Conservation (phyloP, 2,888 invertebrate genomes). For the Gisinianus flammeolus region DNA sequence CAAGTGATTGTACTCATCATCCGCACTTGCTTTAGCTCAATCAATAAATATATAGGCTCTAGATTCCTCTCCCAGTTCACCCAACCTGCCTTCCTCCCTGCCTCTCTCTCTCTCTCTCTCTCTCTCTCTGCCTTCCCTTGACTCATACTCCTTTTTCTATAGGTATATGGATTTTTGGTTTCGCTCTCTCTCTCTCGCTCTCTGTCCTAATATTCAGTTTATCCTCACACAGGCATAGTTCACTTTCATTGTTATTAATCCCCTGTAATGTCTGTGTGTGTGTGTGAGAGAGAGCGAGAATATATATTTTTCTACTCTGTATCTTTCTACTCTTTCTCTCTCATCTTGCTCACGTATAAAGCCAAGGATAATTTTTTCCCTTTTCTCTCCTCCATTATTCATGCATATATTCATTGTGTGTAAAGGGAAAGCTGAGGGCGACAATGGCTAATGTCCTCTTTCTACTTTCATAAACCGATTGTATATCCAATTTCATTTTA, state of each 20-base stretch:
- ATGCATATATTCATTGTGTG: background rate
- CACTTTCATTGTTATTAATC: conserved; percentile 22
- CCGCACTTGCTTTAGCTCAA: conserved; percentile 29
- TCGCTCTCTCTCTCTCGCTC: background rate
- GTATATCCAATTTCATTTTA: conserved; percentile 14
- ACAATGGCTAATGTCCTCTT: conserved; percentile 3
- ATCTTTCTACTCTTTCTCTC: background rate
- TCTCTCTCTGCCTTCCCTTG: background rate
- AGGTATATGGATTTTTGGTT: background rate
- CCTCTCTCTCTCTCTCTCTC: background rate
- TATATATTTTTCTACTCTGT: too few relatives aligned
- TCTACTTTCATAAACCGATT: background rate
- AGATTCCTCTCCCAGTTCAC: too few relatives aligned
- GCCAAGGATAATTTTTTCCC: background rate
- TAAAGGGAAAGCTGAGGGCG: background rate
- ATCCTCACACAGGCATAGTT: conserved; percentile 4
- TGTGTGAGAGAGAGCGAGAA: too few relatives aligned
- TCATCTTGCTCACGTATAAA: background rate
- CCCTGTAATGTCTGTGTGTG: background rate
- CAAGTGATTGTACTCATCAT: conserved; percentile 56
- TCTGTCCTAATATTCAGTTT: background rate
- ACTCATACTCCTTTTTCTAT: background rate
- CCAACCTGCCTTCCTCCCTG: background rate
- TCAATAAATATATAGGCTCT: background rate
- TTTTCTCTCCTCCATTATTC: background rate